These are phyloP conservation scores for Sprattus sprattus DNA, from an alignment of 2,113 vertebrate genomes.

Conservation along the genomic window DNA sequence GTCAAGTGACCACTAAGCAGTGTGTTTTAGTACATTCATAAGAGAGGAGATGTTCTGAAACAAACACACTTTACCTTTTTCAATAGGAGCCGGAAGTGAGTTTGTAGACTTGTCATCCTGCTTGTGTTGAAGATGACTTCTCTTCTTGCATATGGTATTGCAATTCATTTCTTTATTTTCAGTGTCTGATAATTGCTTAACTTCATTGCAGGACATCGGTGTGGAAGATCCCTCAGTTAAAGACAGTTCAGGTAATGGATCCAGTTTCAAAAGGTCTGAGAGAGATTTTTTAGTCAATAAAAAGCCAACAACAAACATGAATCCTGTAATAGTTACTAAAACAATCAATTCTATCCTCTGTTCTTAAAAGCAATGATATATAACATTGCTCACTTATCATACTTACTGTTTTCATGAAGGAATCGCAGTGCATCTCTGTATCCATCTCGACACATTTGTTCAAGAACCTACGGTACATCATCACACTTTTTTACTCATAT, in stretches of 20 bases:
- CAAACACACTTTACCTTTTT: conserved; percentile 64
- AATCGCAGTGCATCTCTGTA: conserved; percentile 81
- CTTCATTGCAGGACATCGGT: background rate
- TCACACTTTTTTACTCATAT: background rate
- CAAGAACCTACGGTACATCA: conserved; percentile 69
- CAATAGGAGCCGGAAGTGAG: conserved; percentile 69
- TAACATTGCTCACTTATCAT: background rate
- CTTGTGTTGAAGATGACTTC: conserved; percentile 18
- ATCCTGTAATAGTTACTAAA: background rate
- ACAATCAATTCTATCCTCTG: background rate
- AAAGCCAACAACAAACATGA: background rate
- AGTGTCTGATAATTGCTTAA: background rate
- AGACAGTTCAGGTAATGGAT: conserved; percentile 17
- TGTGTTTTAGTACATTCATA: background rate
- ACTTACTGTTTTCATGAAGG: conserved; percentile 76
- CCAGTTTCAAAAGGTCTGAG: conserved; percentile 28
- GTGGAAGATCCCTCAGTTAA: background rate
- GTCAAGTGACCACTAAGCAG: background rate
- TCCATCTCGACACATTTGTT: conserved; percentile 82
- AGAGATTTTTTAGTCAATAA: background rate
- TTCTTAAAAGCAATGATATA: background rate
- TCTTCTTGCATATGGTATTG: background rate
- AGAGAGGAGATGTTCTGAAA: background rate
- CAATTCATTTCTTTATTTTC: conserved; percentile 9
- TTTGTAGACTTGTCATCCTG: conserved; percentile 65